A percentile compares a stretch with the other conserved stretches of the same genome.
Evolutionary conservation across 2,113 vertebrate species (phyloP).

Genomic region (Ptychochromis oligacanthus): DNA sequence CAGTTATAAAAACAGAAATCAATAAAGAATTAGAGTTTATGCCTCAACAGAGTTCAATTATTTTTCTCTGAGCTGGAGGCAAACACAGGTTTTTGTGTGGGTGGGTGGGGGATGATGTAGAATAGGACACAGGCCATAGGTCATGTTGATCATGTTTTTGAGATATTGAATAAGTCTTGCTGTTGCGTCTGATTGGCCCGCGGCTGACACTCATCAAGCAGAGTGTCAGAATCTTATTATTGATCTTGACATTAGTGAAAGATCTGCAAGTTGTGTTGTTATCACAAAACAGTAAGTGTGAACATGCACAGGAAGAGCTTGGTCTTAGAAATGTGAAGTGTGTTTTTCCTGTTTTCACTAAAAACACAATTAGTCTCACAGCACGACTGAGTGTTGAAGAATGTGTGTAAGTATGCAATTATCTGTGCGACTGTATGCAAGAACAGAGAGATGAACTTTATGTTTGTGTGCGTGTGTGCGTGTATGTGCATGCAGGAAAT

Average conservation of each 20-base stretch:
- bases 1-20: constrained; percentile 46
- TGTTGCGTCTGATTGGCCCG: constrained; percentile 28
- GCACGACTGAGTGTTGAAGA: constrained; percentile 27
- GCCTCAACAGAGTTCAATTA: constrained; percentile 29
- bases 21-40: constrained; percentile 44
- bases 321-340: constrained; percentile 19
- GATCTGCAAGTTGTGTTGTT: not conserved
- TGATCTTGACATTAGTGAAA: constrained; percentile 34
- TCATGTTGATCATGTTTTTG: too few species aligned
- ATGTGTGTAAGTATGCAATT: not conserved
- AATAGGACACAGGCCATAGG: not conserved
- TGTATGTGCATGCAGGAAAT: constrained; percentile 27
- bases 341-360: constrained; percentile 41
- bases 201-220: constrained; percentile 13
- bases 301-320: not conserved
- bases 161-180: too few species aligned
- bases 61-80: constrained; percentile 19
- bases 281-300: not conserved
- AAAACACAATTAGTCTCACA: constrained; percentile 48
- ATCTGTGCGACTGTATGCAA: constrained; percentile 20
- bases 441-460: constrained; percentile 7
- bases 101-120: not conserved
- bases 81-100: constrained; percentile 5
- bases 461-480: not conserved
- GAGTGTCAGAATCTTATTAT: constrained; percentile 25